Conservation (phyloP, 1,140 invertebrate species). For the Drosophila rhopaloa region DNA sequence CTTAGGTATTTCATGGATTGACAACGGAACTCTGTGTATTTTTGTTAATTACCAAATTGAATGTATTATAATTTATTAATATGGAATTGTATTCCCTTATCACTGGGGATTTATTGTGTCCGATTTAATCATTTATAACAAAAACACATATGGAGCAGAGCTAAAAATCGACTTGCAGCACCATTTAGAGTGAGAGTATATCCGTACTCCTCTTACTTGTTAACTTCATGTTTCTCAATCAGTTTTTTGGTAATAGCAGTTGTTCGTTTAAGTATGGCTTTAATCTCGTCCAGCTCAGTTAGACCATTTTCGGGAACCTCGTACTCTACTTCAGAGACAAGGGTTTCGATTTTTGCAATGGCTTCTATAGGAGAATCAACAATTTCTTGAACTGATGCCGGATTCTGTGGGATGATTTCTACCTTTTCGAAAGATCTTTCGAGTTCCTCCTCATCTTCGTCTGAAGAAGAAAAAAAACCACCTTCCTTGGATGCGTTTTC, state of each 20-base stretch:
- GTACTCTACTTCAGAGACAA: not conserved
- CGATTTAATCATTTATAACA: not conserved
- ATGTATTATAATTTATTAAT: not conserved
- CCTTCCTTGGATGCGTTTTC: not conserved
- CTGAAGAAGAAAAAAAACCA: no score
- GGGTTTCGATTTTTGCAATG: not conserved
- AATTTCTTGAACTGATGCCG: not conserved
- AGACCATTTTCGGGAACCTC: not conserved
- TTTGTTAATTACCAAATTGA: not conserved
- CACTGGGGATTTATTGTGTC: not conserved
- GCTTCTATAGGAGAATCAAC: not conserved
- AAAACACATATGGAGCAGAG: not conserved
- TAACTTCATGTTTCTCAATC: not conserved
- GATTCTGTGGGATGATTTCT: not conserved
- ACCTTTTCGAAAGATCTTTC: not conserved
- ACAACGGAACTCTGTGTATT: not conserved
- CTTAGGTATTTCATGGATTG: not conserved
- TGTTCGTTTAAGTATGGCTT: not conserved
- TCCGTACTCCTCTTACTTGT: not conserved
- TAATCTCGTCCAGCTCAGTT: conserved; percentile 13
- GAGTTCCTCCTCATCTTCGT: not conserved
- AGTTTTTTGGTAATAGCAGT: conserved; percentile 5
- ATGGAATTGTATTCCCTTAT: not conserved
- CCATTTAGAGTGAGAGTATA: not conserved
- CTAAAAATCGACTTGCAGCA: not conserved